Percentiles rank a stretch among this genome's conserved stretches.
These are phyloP conservation scores for Tenebrio molitor DNA, from an alignment of 1,140 invertebrate species.

Conservation along the genomic window DNA sequence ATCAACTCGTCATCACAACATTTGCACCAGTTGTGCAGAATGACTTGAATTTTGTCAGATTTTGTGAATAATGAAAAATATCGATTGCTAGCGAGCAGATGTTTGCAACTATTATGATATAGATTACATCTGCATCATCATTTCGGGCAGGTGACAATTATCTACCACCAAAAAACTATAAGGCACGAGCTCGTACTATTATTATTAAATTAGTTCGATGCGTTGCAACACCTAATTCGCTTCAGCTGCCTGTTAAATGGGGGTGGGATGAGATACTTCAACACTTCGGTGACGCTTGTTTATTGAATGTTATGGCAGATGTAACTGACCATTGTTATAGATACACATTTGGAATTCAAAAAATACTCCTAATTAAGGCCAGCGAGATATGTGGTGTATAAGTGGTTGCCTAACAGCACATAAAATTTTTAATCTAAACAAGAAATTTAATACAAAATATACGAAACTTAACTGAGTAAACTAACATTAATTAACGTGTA, in stretches of 20 bases:
- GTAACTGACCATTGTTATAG: not conserved
- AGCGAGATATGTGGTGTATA: not conserved
- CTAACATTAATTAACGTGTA: no score
- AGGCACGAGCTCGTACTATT: constrained; percentile 19
- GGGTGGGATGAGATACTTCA: constrained; percentile 6
- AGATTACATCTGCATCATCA: constrained; percentile 25
- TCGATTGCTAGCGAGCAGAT: not conserved
- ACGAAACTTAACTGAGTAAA: not conserved
- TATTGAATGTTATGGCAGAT: constrained; percentile 29
- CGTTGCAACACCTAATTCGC: not conserved
- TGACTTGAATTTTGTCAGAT: not conserved
- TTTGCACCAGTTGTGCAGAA: not conserved
- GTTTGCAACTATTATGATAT: not conserved
- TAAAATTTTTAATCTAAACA: not conserved
- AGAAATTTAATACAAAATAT: not conserved
- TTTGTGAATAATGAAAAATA: not conserved
- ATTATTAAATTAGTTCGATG: constrained; percentile 30
- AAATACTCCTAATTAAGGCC: no score
- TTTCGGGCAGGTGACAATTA: constrained; percentile 25
- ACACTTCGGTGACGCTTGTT: not conserved
- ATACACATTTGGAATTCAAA: no score
- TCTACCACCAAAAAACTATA: constrained; percentile 10
- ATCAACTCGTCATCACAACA: not conserved
- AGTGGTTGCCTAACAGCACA: not conserved
- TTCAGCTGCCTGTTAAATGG: constrained; percentile 14